phyloP scores from a whole-genome alignment of 2,888 invertebrate genomes.

The Perdita meconis region DNA sequence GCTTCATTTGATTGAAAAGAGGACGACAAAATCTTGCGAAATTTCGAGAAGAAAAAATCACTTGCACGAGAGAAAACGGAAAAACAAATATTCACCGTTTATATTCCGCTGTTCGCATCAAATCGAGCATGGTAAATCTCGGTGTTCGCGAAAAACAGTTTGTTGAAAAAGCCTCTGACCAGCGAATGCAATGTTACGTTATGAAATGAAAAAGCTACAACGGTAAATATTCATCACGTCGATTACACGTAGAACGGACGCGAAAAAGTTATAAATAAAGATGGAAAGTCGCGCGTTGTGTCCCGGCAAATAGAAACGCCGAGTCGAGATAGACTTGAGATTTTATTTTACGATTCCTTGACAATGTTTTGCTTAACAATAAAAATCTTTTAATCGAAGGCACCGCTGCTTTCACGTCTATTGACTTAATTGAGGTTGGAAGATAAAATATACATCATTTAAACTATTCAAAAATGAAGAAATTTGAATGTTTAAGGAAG shows the following conservation, averaged over 20 bases:
- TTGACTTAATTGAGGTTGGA: too few species aligned
- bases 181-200: conserved; percentile 19
- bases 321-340: not conserved
- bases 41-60: conserved; percentile 5
- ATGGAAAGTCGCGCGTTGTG: conserved; percentile 4
- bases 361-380: not conserved
- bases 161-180: conserved; percentile 23
- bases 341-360: not conserved
- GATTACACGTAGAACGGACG: not conserved
- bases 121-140: conserved; percentile 28
- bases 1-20: not conserved
- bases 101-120: not conserved
- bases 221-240: conserved; percentile 41
- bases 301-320: not conserved
- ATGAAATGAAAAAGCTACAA: conserved; percentile 34
- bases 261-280: conserved; percentile 23
- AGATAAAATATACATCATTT: too few species aligned
- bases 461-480: too few species aligned
- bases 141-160: conserved; percentile 39
- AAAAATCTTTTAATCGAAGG: not conserved
- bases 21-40: not conserved
- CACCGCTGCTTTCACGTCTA: too few species aligned
- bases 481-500: too few species aligned
- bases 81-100: conserved; percentile 24
- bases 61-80: conserved; percentile 3